Evolutionary conservation across 2,113 vertebrate species (phyloP).

Genomic region (Numida meleagris): DNA sequence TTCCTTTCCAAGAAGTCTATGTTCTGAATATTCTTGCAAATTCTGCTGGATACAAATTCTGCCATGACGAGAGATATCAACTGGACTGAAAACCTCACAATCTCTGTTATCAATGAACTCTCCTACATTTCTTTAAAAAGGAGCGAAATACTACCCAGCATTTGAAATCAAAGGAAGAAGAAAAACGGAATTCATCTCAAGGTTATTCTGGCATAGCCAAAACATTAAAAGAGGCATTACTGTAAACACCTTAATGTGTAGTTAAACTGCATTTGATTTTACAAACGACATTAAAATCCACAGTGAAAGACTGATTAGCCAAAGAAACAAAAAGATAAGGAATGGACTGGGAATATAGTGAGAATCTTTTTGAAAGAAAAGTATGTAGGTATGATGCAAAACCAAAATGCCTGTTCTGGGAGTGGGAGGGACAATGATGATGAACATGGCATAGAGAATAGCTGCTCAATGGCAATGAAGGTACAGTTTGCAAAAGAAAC

Average conservation of each 20-base stretch:
- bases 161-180: background rate
- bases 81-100: background rate
- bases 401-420: background rate
- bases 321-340: background rate
- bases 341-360: background rate
- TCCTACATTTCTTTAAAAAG: background rate
- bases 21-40: background rate
- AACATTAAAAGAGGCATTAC: background rate
- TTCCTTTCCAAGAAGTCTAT: background rate
- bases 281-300: background rate
- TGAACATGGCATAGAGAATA: background rate
- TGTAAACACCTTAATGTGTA: background rate
- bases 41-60: background rate
- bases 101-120: background rate
- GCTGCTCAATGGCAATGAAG: background rate
- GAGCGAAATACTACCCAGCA: background rate
- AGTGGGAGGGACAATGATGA: fast-evolving
- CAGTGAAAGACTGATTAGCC: background rate
- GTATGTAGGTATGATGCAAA: background rate
- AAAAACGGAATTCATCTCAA: background rate
- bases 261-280: background rate
- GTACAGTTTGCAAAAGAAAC: background rate
- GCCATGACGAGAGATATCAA: background rate
- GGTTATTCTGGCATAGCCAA: background rate
- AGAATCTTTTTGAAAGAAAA: background rate